A percentile compares a stretch with the other conserved stretches of the same genome.
phyloP scores from a whole-genome alignment of 2,113 vertebrate genomes.

The Eubucco bourcierii region DNA sequence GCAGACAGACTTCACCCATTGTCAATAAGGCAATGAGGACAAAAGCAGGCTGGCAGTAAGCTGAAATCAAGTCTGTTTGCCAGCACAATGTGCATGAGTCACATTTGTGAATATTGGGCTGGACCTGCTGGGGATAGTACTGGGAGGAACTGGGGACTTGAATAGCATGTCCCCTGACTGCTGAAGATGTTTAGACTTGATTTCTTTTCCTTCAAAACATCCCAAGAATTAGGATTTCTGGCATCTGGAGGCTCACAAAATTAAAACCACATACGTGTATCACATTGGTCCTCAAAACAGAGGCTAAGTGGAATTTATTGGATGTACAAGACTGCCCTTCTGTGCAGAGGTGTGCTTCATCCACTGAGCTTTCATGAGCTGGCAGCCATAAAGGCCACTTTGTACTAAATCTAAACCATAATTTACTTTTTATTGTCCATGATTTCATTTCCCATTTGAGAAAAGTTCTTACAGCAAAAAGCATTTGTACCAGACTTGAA shows the following conservation, averaged over 20 bases:
- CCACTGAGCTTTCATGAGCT: background rate
- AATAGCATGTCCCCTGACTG: background rate
- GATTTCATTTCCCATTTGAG: background rate
- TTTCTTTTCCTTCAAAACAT: background rate
- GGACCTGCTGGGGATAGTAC: rapidly evolving
- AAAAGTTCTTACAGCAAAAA: background rate
- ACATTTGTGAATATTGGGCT: background rate
- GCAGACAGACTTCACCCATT: background rate
- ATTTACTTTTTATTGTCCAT: background rate
- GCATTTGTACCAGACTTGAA: background rate
- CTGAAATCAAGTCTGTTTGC: background rate
- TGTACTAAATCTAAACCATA: background rate
- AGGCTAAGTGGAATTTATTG: background rate
- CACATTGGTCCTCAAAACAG: background rate
- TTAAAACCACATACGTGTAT: background rate
- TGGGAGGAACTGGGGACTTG: background rate
- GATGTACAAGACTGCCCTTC: background rate
- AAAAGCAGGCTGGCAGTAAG: background rate
- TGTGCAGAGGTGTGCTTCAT: background rate
- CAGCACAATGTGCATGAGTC: background rate
- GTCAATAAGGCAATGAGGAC: background rate
- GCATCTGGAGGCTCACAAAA: background rate
- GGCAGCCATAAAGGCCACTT: background rate
- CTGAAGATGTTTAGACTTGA: background rate
- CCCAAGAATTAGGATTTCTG: background rate